Conservation (phyloP, 2,797 vertebrate genomes). For the Mastacembelus armatus region DNA sequence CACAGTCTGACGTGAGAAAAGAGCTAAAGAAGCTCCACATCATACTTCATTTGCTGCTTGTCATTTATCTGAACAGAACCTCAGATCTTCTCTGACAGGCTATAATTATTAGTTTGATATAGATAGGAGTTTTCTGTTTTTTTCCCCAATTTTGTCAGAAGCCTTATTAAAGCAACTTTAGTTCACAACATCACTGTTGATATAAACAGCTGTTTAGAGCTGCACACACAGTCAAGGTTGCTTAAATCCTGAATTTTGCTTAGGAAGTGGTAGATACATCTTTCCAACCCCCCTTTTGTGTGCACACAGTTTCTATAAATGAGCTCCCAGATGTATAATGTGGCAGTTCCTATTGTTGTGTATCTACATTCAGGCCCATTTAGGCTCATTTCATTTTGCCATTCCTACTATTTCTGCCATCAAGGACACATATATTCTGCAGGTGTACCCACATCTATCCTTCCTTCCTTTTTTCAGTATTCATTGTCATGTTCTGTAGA, state of each 20-base stretch:
- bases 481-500: conserved; percentile 60
- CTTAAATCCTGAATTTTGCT: conserved; percentile 14
- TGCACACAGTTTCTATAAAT: conserved; percentile 28
- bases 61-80: conserved; percentile 45
- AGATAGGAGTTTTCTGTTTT: too few relatives aligned
- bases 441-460: conserved; percentile 57
- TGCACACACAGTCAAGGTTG: conserved; percentile 24
- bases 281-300: conserved; percentile 8
- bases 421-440: conserved; percentile 49
- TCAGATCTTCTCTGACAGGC: conserved; percentile 14
- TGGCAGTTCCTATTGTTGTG: conserved; percentile 11
- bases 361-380: conserved; percentile 38
- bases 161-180: conserved; percentile 34
- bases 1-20: background rate
- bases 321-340: conserved; percentile 42
- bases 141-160: conserved; percentile 39
- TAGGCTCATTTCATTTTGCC: conserved; percentile 45
- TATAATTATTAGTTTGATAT: conserved; percentile 46
- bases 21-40: background rate
- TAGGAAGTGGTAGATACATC: background rate
- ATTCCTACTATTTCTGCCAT: conserved; percentile 35
- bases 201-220: conserved; percentile 11
- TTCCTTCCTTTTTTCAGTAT: conserved; percentile 51
- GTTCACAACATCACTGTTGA: background rate
- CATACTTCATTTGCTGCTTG: conserved; percentile 47